Conservation (phyloP, 92 coral and sea anemone genomes). For the Palythoa grandis region DNA sequence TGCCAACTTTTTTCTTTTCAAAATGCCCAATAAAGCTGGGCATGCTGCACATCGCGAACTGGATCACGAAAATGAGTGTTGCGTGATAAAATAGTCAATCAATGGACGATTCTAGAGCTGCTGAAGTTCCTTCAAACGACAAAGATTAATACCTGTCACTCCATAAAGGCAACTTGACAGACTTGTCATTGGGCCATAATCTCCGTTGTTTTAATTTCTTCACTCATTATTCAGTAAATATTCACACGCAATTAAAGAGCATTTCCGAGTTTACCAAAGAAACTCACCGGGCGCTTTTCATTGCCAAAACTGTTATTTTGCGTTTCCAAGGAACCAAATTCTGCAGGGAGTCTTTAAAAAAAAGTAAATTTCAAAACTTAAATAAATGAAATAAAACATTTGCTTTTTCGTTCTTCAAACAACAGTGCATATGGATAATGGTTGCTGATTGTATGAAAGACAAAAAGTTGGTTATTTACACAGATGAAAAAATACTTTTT, state of each 20-base stretch:
- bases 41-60: conserved; percentile 24
- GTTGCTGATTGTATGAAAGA: background rate
- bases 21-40: conserved; percentile 31
- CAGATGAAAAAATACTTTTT: conserved; percentile 21
- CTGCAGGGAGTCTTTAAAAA: background rate
- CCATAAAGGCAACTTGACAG: conserved; percentile 22
- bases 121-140: background rate
- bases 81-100: background rate
- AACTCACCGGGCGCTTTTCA: background rate
- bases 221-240: conserved; percentile 30
- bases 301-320: background rate
- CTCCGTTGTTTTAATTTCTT: conserved; percentile 2
- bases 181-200: conserved; percentile 23
- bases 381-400: background rate
- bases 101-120: background rate
- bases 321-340: conserved; percentile 18
- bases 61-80: background rate
- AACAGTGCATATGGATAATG: background rate
- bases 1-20: conserved; percentile 22
- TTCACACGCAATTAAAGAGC: background rate
- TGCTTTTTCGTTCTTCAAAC: background rate
- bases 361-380: background rate
- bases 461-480: conserved; percentile 19
- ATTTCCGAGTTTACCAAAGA: conserved; percentile 6
- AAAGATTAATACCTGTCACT: conserved; percentile 2